A percentile compares a stretch with the other conserved stretches of the same genome.
These are phyloP conservation scores for Drosophila anomelani DNA, from an alignment of 2,888 invertebrate genomes.

Conservation along the genomic window DNA sequence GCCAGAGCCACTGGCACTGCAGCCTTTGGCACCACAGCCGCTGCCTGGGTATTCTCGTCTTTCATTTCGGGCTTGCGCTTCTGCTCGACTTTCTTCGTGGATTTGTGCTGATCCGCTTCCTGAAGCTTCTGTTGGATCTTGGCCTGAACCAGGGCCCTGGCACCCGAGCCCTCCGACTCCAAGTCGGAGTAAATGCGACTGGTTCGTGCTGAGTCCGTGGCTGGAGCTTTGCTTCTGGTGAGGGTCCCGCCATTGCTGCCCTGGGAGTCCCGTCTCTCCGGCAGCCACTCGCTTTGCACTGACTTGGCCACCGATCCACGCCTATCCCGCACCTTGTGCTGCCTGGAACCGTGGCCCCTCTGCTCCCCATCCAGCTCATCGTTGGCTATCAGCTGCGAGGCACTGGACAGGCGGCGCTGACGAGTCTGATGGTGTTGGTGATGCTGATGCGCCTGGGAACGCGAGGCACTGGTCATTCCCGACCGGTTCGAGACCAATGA, in stretches of 20 bases:
- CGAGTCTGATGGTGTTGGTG: slow-evolving; percentile 67
- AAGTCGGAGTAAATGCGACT: slow-evolving; percentile 82
- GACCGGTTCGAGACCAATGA: slow-evolving; percentile 83
- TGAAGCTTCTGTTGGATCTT: slow-evolving; percentile 84
- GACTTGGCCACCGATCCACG: slow-evolving; percentile 80
- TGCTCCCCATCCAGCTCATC: slow-evolving; percentile 74
- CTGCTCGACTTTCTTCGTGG: slow-evolving; percentile 42
- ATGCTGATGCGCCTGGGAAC: slow-evolving; percentile 59
- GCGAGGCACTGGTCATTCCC: slow-evolving; percentile 71
- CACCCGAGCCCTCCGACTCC: slow-evolving; percentile 84
- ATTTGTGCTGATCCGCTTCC: slow-evolving; percentile 64
- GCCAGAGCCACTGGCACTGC: slow-evolving; percentile 3
- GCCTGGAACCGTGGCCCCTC: slow-evolving; percentile 52
- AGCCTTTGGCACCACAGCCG: slow-evolving; percentile 57
- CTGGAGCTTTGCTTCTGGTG: slow-evolving; percentile 55
- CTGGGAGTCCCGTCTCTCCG: slow-evolving; percentile 66
- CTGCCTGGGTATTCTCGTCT: slow-evolving; percentile 65
- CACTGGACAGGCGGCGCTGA: slow-evolving; percentile 78
- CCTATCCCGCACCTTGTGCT: slow-evolving; percentile 70
- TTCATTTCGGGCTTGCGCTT: slow-evolving; percentile 59
- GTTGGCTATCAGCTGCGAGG: slow-evolving; percentile 79
- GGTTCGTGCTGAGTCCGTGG: slow-evolving; percentile 58
- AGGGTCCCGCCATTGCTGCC: slow-evolving; percentile 43
- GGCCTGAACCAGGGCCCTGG: slow-evolving; percentile 84
- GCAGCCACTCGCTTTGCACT: slow-evolving; percentile 81